Percentiles rank a stretch among this genome's conserved stretches.
Conservation (phyloP, 2,113 vertebrate genomes). For the Hypocryptadius cinnamomeus region DNA sequence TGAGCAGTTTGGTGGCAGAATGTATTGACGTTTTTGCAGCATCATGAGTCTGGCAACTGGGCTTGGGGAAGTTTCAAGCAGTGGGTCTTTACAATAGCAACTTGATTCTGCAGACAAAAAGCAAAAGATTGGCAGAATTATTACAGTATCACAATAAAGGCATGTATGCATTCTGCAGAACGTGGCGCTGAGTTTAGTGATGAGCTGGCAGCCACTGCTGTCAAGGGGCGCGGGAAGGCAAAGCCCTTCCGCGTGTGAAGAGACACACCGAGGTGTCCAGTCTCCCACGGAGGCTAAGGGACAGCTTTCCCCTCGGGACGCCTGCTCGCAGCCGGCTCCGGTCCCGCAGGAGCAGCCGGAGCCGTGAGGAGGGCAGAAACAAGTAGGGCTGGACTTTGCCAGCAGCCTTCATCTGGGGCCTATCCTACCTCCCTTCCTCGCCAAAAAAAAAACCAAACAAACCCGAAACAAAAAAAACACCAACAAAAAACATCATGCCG, state of each 20-base stretch:
- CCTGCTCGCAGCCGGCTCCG: not conserved
- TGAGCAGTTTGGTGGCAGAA: slow-evolving; percentile 63
- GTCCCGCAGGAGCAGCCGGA: not conserved
- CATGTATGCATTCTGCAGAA: slow-evolving; percentile 27
- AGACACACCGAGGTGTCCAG: not conserved
- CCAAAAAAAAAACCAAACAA: too few species aligned
- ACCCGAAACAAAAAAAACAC: too few species aligned
- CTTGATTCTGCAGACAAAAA: slow-evolving; percentile 72
- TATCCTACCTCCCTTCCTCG: not conserved
- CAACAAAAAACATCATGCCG: not conserved
- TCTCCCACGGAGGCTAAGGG: not conserved
- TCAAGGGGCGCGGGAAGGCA: not conserved
- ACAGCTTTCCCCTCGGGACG: not conserved
- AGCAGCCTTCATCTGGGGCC: not conserved
- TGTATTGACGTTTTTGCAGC: slow-evolving; percentile 65
- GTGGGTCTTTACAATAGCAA: slow-evolving; percentile 72
- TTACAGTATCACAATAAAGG: slow-evolving; percentile 38
- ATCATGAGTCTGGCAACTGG: slow-evolving; percentile 65
- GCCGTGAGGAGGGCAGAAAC: not conserved
- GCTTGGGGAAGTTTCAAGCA: slow-evolving; percentile 68
- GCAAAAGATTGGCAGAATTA: slow-evolving; percentile 60
- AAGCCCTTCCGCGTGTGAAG: not conserved
- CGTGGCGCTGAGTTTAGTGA: not conserved
- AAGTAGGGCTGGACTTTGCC: not conserved
- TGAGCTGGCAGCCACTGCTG: not conserved